These are phyloP conservation scores for Acanthaster planci DNA, from an alignment of 35 echinoderm and acorn worm species.

Conservation along the genomic window DNA sequence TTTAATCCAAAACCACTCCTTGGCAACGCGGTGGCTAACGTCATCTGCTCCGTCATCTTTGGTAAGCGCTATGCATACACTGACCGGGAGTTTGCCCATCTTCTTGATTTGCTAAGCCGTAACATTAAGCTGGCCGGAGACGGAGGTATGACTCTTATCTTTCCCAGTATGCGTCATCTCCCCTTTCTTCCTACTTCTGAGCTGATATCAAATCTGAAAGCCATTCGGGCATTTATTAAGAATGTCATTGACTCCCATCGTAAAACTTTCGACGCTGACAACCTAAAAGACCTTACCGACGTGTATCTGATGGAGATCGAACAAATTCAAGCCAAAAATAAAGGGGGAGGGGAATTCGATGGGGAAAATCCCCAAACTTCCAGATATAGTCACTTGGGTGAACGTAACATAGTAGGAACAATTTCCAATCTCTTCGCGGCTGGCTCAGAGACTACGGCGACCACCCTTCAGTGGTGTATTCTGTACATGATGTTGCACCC, in stretches of 20 bases:
- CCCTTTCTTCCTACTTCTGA: slow-evolving; percentile 15
- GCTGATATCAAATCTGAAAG: neutral
- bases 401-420: slow-evolving; percentile 47
- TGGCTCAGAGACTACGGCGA: slow-evolving; percentile 63
- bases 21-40: slow-evolving; percentile 43
- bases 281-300: slow-evolving; percentile 71
- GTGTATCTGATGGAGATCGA: slow-evolving; percentile 60
- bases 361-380: too few relatives aligned
- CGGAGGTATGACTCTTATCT: neutral
- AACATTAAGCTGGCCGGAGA: slow-evolving; percentile 23
- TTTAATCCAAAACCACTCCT: slow-evolving; percentile 20
- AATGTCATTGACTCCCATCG: slow-evolving; percentile 58
- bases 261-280: slow-evolving; percentile 36
- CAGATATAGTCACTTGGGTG: neutral
- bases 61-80: slow-evolving; percentile 59
- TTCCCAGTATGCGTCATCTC: neutral
- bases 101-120: slow-evolving; percentile 18
- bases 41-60: slow-evolving; percentile 58
- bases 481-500: slow-evolving; percentile 76
- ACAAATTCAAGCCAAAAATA: neutral
- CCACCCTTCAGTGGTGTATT: slow-evolving; percentile 56
- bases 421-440: slow-evolving; percentile 64
- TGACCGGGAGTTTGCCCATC: slow-evolving; percentile 42
- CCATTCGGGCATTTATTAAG: neutral
- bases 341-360: neutral